Evolutionary conservation across 2,888 invertebrate species (phyloP).

Genomic region (Drosophila rellima): DNA sequence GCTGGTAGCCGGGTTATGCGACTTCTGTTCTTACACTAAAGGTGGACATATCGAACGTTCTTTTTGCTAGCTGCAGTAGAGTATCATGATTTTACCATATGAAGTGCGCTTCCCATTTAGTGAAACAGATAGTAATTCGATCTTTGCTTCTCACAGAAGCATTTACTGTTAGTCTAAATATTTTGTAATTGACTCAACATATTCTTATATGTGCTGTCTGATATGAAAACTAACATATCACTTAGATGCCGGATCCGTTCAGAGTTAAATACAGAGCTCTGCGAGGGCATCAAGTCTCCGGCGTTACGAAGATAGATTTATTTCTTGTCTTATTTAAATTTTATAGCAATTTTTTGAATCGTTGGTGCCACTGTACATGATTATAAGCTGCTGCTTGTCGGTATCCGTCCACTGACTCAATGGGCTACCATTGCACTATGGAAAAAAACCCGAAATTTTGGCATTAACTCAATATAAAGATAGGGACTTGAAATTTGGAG

Average conservation of each 20-base stretch:
- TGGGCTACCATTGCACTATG: background rate
- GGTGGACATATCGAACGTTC: constrained; percentile 45
- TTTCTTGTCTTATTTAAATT: background rate
- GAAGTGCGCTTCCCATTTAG: background rate
- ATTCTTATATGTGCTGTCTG: too few species aligned
- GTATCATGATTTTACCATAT: background rate
- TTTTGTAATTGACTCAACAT: background rate
- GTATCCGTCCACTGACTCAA: background rate
- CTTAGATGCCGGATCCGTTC: too few species aligned
- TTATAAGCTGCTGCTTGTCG: constrained; percentile 1
- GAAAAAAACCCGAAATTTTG: too few species aligned
- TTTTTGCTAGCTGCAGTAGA: background rate
- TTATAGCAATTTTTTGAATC: background rate
- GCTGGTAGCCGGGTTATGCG: constrained; percentile 45
- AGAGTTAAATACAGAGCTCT: too few species aligned
- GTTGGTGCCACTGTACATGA: constrained; percentile 1
- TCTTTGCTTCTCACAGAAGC: background rate
- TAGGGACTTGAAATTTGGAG: too few species aligned
- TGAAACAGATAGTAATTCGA: background rate
- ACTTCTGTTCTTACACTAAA: constrained; percentile 83
- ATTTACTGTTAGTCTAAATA: background rate
- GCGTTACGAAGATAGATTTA: too few species aligned
- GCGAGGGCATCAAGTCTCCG: too few species aligned
- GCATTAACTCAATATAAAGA: too few species aligned
- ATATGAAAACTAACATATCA: too few species aligned